phyloP scores from a whole-genome alignment of 1,140 invertebrate genomes.

The Conus ventricosus region DNA sequence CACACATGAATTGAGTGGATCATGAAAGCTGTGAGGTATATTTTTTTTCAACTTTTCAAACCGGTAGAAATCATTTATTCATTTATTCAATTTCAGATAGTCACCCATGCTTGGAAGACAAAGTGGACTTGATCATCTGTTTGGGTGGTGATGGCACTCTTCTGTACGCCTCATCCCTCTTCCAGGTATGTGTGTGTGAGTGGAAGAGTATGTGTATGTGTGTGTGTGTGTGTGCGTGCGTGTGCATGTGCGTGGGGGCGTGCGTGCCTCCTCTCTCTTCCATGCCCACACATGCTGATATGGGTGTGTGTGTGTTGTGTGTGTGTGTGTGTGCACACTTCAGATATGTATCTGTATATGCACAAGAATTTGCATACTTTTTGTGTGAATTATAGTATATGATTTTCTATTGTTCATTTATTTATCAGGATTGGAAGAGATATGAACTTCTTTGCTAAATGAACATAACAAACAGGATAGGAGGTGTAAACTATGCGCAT shows the following conservation, averaged over 20 bases:
- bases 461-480: too few species aligned
- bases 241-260: not conserved
- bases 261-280: not conserved
- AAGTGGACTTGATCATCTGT: slow-evolving; percentile 97
- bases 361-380: not conserved
- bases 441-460: too few species aligned
- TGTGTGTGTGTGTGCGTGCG: not conserved
- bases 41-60: too few species aligned
- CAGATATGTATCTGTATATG: not conserved
- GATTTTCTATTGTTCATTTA: not conserved
- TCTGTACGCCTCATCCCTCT: slow-evolving; percentile 94
- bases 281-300: not conserved
- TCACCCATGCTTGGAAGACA: slow-evolving; percentile 81
- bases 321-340: not conserved
- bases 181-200: slow-evolving; percentile 77
- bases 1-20: too few species aligned
- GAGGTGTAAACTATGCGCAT: too few species aligned
- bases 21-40: too few species aligned
- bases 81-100: too few species aligned
- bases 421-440: too few species aligned
- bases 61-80: too few species aligned
- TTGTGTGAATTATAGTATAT: not conserved
- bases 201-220: not conserved
- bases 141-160: slow-evolving; percentile 97
- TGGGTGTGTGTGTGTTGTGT: not conserved